Evolutionary conservation across 2,113 vertebrate species (phyloP).

Genomic region (Ptilonorhynchus violaceus): DNA sequence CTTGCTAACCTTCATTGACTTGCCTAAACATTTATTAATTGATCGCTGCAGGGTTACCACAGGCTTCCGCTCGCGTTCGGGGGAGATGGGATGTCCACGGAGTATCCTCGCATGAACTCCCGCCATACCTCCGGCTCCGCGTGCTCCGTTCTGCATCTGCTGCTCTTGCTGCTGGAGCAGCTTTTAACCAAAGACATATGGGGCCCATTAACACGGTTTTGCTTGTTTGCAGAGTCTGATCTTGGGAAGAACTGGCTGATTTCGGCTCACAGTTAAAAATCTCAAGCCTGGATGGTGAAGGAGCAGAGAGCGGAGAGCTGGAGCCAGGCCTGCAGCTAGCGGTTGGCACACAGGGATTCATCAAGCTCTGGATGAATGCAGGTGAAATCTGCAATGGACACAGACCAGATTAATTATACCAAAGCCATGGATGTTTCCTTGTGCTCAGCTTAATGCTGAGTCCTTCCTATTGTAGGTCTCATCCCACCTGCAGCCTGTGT

Average conservation of each 20-base stretch:
- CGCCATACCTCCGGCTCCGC: not conserved
- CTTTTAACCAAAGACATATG: constrained; percentile 55
- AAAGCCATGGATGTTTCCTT: not conserved
- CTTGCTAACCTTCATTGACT: not conserved
- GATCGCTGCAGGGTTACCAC: not conserved
- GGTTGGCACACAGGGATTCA: fast-evolving
- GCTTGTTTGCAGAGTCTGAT: not conserved
- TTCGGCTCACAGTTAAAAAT: not conserved
- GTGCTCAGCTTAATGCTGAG: not conserved
- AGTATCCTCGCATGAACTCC: constrained; percentile 41
- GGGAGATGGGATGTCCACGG: not conserved
- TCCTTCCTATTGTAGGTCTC: not conserved
- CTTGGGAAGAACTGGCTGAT: not conserved
- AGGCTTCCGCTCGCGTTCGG: not conserved
- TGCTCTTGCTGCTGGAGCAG: not conserved
- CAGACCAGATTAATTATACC: not conserved
- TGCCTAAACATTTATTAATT: constrained; percentile 6
- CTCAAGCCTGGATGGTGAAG: not conserved
- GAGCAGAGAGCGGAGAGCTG: not conserved
- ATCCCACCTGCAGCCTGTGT: not conserved
- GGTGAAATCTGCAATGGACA: not conserved
- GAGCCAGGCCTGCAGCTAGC: not conserved
- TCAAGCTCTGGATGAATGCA: fast-evolving
- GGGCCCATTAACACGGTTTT: constrained; percentile 8
- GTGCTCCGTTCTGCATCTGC: not conserved